Percentiles rank a stretch among this genome's conserved stretches.
phyloP scores from a whole-genome alignment of 2,797 vertebrate species.

The Pangasius sanitwongsei region DNA sequence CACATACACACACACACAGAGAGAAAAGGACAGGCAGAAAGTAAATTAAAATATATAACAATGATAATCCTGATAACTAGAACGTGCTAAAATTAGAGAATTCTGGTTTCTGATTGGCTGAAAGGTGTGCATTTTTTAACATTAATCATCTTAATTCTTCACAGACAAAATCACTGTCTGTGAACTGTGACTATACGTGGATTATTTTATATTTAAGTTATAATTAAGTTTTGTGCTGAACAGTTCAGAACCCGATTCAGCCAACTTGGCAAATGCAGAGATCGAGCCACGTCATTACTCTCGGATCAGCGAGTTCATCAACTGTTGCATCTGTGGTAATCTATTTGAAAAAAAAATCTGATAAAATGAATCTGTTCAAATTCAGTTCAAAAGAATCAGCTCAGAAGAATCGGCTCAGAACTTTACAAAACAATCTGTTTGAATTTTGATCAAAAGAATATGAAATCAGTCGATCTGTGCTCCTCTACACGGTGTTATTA shows the following conservation, averaged over 20 bases:
- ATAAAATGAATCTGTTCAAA: no score
- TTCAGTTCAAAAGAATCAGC: no score
- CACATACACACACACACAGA: conserved; percentile 9
- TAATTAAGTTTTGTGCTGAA: neutral
- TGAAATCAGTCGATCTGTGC: neutral
- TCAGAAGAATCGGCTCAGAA: neutral
- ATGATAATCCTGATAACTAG: neutral
- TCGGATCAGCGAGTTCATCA: neutral
- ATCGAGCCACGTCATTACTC: neutral
- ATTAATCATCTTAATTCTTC: neutral
- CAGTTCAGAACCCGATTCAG: neutral
- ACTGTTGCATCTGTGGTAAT: neutral
- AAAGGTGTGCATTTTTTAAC: neutral
- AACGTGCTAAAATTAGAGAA: neutral
- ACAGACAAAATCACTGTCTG: neutral
- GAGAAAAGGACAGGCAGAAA: fast-evolving
- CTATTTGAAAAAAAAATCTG: neutral
- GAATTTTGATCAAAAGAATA: neutral
- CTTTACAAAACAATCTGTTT: no score
- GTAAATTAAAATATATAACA: neutral
- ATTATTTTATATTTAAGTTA: neutral
- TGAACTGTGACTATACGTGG: neutral
- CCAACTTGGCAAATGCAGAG: no score
- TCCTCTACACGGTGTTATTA: neutral
- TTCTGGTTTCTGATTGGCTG: neutral